phyloP scores from a whole-genome alignment of 2,797 vertebrate species.

The Sebastolobus altivelis region DNA sequence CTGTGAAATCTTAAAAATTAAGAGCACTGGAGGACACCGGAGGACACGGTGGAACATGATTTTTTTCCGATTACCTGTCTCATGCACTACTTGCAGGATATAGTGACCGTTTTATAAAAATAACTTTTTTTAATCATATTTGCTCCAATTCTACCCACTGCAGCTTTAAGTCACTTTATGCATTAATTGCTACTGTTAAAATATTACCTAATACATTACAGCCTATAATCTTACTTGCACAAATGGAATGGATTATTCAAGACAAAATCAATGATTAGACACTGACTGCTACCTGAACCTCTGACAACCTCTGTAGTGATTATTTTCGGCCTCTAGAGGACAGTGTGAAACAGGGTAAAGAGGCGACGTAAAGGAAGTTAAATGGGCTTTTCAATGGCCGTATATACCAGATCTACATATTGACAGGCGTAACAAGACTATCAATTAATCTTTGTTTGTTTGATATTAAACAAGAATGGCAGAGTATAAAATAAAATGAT shows the following conservation, averaged over 20 bases:
- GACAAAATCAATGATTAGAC: not conserved
- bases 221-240: not conserved
- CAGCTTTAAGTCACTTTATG: not conserved
- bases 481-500: not conserved
- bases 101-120: too few relatives aligned
- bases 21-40: too few relatives aligned
- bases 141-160: too few relatives aligned
- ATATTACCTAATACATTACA: not conserved
- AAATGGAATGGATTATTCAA: not conserved
- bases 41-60: too few relatives aligned
- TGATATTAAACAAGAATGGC: not conserved
- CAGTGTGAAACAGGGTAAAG: constrained; percentile 58
- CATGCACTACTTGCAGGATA: too few relatives aligned
- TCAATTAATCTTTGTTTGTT: not conserved
- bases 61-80: too few relatives aligned
- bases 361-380: constrained; percentile 1
- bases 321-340: constrained; percentile 65
- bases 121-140: too few relatives aligned
- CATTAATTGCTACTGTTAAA: not conserved
- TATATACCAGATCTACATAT: not conserved
- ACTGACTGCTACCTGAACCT: not conserved
- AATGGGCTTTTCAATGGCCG: not conserved
- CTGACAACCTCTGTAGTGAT: constrained; percentile 45
- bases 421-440: not conserved
- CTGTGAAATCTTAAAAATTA: too few relatives aligned